Evolutionary conservation across 2,797 vertebrate genomes (phyloP).

Genomic region (Arrhamphus sclerolepis): DNA sequence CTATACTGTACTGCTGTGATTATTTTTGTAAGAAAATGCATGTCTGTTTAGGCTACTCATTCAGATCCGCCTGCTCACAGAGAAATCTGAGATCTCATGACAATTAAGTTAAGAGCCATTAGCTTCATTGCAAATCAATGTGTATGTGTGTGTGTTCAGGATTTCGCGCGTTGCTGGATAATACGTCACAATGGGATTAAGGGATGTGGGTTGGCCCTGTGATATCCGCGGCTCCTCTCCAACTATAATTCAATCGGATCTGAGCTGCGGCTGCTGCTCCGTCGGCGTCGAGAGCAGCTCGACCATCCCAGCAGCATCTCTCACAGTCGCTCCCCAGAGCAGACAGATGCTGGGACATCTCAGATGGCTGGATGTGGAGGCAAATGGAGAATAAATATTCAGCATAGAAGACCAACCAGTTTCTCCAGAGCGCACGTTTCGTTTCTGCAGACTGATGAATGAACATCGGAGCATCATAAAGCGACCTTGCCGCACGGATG

Average conservation of each 20-base stretch:
- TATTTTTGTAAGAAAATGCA: no score
- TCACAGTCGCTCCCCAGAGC: constrained; percentile 20
- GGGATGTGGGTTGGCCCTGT: constrained; percentile 68
- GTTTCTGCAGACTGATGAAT: constrained; percentile 48
- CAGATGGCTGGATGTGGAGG: background rate
- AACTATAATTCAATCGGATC: constrained; percentile 55
- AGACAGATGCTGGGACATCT: constrained; percentile 7
- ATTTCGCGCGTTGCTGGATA: constrained; percentile 40
- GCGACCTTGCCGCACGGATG: constrained; percentile 32
- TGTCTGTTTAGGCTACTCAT: no score
- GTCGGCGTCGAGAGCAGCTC: constrained; percentile 41
- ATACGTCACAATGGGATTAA: constrained; percentile 73
- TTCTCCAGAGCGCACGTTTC: constrained; percentile 27
- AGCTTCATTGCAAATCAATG: constrained; percentile 1
- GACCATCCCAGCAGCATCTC: constrained; percentile 29
- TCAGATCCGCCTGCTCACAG: no score
- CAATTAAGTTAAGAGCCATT: background rate
- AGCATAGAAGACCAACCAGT: constrained; percentile 8
- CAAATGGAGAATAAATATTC: constrained; percentile 18
- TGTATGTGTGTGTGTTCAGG: constrained; percentile 31
- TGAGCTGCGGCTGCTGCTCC: constrained; percentile 49
- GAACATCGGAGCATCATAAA: constrained; percentile 21
- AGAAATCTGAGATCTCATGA: background rate
- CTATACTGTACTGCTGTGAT: no score
- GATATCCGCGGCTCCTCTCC: constrained; percentile 55